Base-by-base conservation (phyloP, 2,888 invertebrate genomes). In the Microdon myrmicae region DNA sequence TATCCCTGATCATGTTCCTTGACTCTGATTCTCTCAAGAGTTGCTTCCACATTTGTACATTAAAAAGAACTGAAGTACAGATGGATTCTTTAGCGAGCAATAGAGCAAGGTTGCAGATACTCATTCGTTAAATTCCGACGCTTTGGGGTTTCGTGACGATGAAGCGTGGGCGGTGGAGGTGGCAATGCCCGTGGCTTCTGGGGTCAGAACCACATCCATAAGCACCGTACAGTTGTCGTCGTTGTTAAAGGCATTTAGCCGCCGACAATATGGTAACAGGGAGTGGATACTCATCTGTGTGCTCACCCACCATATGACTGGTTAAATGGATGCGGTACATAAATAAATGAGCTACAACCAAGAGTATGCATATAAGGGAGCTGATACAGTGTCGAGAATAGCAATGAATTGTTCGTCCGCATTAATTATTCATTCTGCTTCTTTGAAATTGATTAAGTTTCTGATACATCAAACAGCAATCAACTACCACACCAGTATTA, bases 351-450 rank as follows among this genome's bases (percentile, higher is more conserved):
- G 64, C 41, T 26, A 4, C 22, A 64, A 37, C 53, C 51, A 58
- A 32, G 43, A 29, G 22, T 43, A 37, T 48, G 43, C 51, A 35
- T 53, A 34, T 17, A 14, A 5, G 13, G 10, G 39, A 34, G 56
- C n/a, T 51, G 43, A 58, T 61, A 61, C 49, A 45, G 61, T 51
- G 56, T 56, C 55, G 22, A 45, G 45, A 39, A 28, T 53, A 38
- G 45, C 64, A 58, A 58, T 64, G 64, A 64, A 58, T 58, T 64
- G 58, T 64, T 64, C 47, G 26, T 31, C 45, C 51, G 58, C 64
- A 64, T 64, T 64, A 64, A 53, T 58, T 64, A 64, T 58, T 64
- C 58, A 64, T 64, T 64, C 58, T 64, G 47, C 32, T 64, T 64
- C 56, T 58, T 58, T 58, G 41, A 58, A 58, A 41, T 51, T 64